Evolutionary conservation across 2,888 invertebrate species (phyloP), one percentile per base, ranked within the genome.

Genomic region (Bellardia pandia): DNA sequence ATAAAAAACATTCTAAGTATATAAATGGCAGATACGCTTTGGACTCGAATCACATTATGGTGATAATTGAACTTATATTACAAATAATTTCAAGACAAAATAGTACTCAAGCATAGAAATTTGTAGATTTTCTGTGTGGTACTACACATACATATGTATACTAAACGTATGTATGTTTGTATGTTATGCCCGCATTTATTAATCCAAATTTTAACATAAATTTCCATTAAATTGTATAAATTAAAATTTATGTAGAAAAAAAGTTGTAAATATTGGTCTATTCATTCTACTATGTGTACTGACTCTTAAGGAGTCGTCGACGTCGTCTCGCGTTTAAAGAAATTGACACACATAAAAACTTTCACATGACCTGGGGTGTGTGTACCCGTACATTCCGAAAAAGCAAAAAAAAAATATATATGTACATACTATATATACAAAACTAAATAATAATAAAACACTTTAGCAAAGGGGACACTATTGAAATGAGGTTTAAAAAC

Each of bases 201-300:
- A 83, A 83, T 76, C 83, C 71, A 76, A 83, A 62, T 71, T 83
- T 77, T 77, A 83, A 83, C 83, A 83, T 71, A 83, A 83, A 77
- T 83, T 83, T 83, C 77, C 77, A 83, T 83, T 83, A 62, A 77
- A 83, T 83, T 77, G 83, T 83, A 83, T 83, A 83, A 83, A 83
- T 83, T 83, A 77, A 83, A 75, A 81, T 81, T 81, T 37, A 81
- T 81, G 74, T 81, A 6, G 60, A 68, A 81, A 66, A 64, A 45
- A 45, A 14, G 30, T 60, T 60, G 60, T 60, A 60, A 60, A 33
- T 60, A 60, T 56, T 56, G 60, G 16, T 56, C 56, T 56, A 56
- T 56, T 56, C 53, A 53, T 53, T n/a, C 16, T 53, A 6, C n/a
- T 51, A 51, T 51, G n/a, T 23, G 23, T 23, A 23, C 30, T 37